phyloP scores from a whole-genome alignment of 2,888 invertebrate genomes.

The Malthinus seriepunctatus region DNA sequence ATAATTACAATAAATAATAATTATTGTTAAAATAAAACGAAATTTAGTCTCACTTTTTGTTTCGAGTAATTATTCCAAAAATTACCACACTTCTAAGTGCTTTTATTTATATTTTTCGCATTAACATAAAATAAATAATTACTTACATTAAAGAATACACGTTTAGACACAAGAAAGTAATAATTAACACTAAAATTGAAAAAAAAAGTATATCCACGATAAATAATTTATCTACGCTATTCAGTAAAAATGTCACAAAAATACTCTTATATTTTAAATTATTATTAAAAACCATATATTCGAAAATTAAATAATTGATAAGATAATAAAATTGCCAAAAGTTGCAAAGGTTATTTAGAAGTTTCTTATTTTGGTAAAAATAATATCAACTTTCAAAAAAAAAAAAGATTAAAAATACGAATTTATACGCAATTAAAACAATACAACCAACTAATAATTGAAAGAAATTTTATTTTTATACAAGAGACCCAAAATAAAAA shows the following conservation, averaged over 20 bases:
- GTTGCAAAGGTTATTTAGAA: slow-evolving; percentile 29
- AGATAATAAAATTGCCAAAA: slow-evolving; percentile 33
- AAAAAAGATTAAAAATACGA: not conserved
- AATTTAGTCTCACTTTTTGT: not conserved
- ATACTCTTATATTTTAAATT: slow-evolving; percentile 33
- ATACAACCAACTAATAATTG: too few species aligned
- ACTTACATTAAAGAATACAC: not conserved
- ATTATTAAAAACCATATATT: slow-evolving; percentile 29
- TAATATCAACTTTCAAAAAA: slow-evolving; percentile 7
- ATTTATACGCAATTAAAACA: too few species aligned
- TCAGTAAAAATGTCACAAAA: slow-evolving; percentile 29
- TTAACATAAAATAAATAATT: not conserved
- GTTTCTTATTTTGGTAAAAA: slow-evolving; percentile 25
- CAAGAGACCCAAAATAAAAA: too few species aligned
- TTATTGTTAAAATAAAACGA: not conserved
- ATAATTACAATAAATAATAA: slow-evolving; percentile 2
- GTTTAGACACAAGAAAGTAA: not conserved
- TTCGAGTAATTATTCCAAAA: too few species aligned
- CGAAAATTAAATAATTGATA: slow-evolving; percentile 30
- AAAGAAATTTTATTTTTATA: too few species aligned
- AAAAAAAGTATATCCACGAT: slow-evolving; percentile 10
- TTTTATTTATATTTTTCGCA: not conserved
- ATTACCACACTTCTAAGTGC: not conserved
- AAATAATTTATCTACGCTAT: slow-evolving; percentile 30
- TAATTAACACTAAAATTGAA: not conserved